Evolutionary conservation across 2,888 invertebrate species (phyloP).

Genomic region (Schizotus pectinicornis): DNA sequence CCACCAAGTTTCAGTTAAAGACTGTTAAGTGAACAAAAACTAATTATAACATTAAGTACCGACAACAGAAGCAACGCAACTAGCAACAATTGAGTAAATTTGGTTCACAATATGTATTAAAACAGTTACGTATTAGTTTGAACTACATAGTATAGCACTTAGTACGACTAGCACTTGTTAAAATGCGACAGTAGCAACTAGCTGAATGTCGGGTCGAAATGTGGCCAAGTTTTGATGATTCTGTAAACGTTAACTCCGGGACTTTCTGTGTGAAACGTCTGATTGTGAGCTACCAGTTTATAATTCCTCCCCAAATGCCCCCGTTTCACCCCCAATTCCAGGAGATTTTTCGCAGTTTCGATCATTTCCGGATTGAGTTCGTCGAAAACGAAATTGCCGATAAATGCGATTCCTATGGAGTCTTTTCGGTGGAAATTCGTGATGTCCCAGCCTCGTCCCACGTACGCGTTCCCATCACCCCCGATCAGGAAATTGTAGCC

Average conservation of each 20-base stretch:
- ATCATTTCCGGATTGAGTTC: slow-evolving; percentile 55
- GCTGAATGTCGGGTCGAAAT: not conserved
- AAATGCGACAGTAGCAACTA: no score
- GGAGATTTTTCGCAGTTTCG: slow-evolving; percentile 54
- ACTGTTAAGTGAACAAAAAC: no score
- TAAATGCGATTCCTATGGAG: slow-evolving; percentile 59
- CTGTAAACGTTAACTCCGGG: slow-evolving; percentile 60
- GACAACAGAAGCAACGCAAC: no score
- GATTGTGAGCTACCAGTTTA: slow-evolving; percentile 61
- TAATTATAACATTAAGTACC: no score
- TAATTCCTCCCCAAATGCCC: slow-evolving; percentile 57
- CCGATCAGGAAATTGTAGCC: slow-evolving; percentile 60
- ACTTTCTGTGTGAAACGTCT: slow-evolving; percentile 58
- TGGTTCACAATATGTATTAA: no score
- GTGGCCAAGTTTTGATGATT: slow-evolving; percentile 58
- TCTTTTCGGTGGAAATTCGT: slow-evolving; percentile 61
- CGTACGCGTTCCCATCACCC: slow-evolving; percentile 62
- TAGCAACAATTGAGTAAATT: no score
- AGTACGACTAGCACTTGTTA: not conserved
- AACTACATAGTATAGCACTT: not conserved
- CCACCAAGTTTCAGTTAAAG: no score
- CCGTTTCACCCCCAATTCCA: slow-evolving; percentile 56
- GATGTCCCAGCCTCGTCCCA: slow-evolving; percentile 62
- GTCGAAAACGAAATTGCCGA: slow-evolving; percentile 60
- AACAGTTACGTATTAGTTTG: no score